Evolutionary conservation across 2,888 invertebrate species (phyloP).

Genomic region (Blastobasis adustella): DNA sequence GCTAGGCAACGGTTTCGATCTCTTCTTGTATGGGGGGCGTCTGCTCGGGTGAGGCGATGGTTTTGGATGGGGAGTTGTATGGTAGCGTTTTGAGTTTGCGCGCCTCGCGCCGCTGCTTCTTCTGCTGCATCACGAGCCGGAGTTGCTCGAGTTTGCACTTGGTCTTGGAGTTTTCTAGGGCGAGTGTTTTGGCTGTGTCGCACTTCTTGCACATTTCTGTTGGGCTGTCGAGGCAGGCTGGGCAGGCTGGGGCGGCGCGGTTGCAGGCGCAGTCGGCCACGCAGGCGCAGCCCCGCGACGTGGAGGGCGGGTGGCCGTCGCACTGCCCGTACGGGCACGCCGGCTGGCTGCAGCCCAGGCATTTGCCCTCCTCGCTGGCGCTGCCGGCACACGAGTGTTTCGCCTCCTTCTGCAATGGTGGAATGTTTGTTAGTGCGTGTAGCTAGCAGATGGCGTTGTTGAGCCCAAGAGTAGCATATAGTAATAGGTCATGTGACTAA

Average conservation of each 20-base stretch:
- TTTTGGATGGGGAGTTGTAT: constrained; percentile 78
- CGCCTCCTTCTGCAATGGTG: constrained; percentile 50
- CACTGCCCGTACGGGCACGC: constrained; percentile 56
- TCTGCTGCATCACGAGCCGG: constrained; percentile 92
- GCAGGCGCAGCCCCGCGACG: constrained; percentile 13
- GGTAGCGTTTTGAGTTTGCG: constrained; percentile 81
- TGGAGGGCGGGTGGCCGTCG: constrained; percentile 39
- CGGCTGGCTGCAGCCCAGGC: constrained; percentile 38
- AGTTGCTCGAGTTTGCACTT: constrained; percentile 91
- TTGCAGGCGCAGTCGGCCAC: constrained; percentile 22
- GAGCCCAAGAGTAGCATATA: no score
- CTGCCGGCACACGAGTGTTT: constrained; percentile 44
- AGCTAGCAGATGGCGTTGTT: no score
- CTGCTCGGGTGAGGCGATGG: constrained; percentile 91
- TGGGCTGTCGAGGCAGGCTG: constrained; percentile 30
- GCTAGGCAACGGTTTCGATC: constrained; percentile 60
- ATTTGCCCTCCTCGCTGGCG: constrained; percentile 37
- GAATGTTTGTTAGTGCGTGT: not conserved
- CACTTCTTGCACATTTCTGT: constrained; percentile 61
- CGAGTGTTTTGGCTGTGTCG: constrained; percentile 65
- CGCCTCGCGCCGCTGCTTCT: constrained; percentile 87
- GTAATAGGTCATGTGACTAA: no score
- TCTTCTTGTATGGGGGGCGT: constrained; percentile 85
- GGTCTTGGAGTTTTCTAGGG: constrained; percentile 84
- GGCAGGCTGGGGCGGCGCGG: constrained; percentile 30